A percentile compares a stretch with the other conserved stretches of the same genome.
Evolutionary conservation across 2,113 vertebrate genomes (phyloP).

Genomic region (Megatriorchis doriae): DNA sequence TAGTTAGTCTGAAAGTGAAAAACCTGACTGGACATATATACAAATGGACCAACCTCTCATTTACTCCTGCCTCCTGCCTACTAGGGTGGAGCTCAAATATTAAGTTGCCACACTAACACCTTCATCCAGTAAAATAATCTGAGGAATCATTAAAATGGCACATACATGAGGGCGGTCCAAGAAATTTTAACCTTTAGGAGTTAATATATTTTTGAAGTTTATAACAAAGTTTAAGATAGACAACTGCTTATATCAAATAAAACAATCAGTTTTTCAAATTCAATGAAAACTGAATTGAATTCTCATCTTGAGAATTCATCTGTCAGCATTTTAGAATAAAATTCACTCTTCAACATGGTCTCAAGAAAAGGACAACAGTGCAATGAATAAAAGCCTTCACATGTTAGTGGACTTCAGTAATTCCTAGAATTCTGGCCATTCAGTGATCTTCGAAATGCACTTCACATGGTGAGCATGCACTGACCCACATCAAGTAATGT

Average conservation of each 20-base stretch:
- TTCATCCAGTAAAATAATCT: background rate
- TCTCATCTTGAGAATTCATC: background rate
- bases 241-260: background rate
- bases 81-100: background rate
- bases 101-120: background rate
- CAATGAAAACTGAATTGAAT: background rate
- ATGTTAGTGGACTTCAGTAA: background rate
- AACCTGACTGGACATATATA: fast-evolving
- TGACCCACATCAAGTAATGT: background rate
- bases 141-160: background rate
- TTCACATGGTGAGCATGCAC: background rate
- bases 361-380: background rate
- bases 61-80: fast-evolving
- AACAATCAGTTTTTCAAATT: background rate
- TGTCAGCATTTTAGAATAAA: background rate
- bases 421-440: background rate
- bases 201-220: background rate
- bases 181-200: background rate
- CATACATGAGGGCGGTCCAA: background rate
- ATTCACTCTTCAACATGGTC: background rate
- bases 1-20: background rate
- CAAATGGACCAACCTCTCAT: background rate
- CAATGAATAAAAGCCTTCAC: background rate
- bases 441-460: background rate
- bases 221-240: background rate